Conservation (phyloP, 2,888 invertebrate genomes). For the Melieria omissa region DNA sequence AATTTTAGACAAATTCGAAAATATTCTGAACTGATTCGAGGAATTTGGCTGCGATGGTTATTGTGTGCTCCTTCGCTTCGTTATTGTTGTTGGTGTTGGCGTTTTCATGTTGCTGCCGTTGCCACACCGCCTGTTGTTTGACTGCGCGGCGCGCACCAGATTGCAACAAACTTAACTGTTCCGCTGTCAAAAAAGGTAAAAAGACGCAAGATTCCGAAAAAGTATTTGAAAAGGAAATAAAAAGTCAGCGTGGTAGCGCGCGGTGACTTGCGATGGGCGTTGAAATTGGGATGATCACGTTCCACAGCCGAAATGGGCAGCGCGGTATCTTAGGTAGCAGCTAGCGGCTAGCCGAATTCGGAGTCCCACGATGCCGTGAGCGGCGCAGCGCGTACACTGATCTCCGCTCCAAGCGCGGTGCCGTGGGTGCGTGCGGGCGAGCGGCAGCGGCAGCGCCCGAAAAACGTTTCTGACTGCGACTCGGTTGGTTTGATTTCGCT, state of each 20-base stretch:
- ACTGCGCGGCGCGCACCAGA: slow-evolving; percentile 55
- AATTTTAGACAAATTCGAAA: slow-evolving; percentile 48
- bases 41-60: slow-evolving; percentile 43
- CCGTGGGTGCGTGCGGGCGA: neutral
- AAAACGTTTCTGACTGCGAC: neutral
- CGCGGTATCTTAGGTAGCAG: slow-evolving; percentile 14
- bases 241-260: slow-evolving; percentile 48
- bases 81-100: neutral
- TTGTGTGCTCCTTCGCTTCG: neutral
- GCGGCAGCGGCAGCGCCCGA: neutral
- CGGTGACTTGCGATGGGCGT: slow-evolving; percentile 59
- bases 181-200: too few species aligned
- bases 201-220: too few species aligned
- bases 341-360: neutral
- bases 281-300: slow-evolving; percentile 64
- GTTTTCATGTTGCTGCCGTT: neutral
- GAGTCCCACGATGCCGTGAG: slow-evolving; percentile 14
- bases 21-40: slow-evolving; percentile 47
- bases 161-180: slow-evolving; percentile 21
- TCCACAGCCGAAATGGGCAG: slow-evolving; percentile 46
- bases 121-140: slow-evolving; percentile 17
- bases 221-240: too few species aligned
- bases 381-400: neutral
- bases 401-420: neutral
- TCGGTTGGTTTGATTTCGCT: neutral